Evolutionary conservation across 2,113 vertebrate genomes (phyloP).

Genomic region (Dasyornis broadbenti): DNA sequence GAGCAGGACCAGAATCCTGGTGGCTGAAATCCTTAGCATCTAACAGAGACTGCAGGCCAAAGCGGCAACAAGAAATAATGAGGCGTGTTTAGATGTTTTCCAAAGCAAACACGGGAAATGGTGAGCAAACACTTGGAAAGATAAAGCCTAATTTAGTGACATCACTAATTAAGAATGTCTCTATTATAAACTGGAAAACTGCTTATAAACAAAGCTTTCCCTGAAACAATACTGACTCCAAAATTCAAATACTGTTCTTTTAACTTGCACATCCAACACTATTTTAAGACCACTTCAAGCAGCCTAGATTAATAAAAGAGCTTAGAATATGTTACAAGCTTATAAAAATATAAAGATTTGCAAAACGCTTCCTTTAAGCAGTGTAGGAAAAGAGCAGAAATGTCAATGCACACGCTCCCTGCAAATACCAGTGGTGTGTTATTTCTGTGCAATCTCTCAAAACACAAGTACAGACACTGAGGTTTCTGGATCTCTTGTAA

Average conservation of each 20-base stretch:
- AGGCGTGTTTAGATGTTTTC: background rate
- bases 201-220: background rate
- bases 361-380: background rate
- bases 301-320: background rate
- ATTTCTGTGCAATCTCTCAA: constrained; percentile 47
- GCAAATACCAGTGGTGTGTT: background rate
- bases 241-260: background rate
- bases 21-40: background rate
- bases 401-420: background rate
- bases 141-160: background rate
- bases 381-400: background rate
- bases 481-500: constrained; percentile 58
- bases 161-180: background rate
- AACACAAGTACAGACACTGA: constrained; percentile 28
- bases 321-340: background rate
- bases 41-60: background rate
- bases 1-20: background rate
- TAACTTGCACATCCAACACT: background rate
- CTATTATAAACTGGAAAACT: background rate
- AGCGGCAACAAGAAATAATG: background rate
- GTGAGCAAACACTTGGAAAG: background rate
- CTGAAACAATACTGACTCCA: background rate
- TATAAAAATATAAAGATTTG: background rate
- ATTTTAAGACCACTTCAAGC: background rate
- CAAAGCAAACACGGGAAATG: background rate